Conservation (phyloP, 2,113 vertebrate species). For the Paralichthys olivaceus region DNA sequence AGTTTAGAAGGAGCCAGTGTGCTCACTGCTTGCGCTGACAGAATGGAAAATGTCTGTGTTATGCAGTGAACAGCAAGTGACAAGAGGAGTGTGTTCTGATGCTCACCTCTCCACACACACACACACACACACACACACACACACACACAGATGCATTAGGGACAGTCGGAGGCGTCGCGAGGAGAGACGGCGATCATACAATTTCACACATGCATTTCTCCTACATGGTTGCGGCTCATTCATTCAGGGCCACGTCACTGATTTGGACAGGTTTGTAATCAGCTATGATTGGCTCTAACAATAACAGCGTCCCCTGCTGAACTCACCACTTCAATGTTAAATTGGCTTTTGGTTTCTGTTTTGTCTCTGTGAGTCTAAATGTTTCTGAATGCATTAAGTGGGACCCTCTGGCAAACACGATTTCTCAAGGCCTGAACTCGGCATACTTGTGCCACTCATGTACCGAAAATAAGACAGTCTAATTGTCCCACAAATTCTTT, state of each 20-base stretch:
- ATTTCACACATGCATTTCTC: conserved; percentile 21
- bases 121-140: conserved; percentile 27
- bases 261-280: conserved; percentile 32
- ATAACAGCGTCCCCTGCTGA: background rate
- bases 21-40: conserved; percentile 81
- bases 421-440: background rate
- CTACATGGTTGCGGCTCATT: conserved; percentile 10
- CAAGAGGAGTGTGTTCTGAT: conserved; percentile 78
- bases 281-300: background rate
- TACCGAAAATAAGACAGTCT: conserved; percentile 24
- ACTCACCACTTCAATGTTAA: background rate
- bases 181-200: conserved; percentile 10
- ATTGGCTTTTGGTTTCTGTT: conserved; percentile 8
- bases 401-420: conserved; percentile 1
- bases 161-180: background rate
- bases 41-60: conserved; percentile 89
- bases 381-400: background rate
- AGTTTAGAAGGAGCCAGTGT: conserved; percentile 85
- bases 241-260: conserved; percentile 9
- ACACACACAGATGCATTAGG: conserved; percentile 24
- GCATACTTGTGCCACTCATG: conserved; percentile 8
- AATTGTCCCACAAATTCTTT: conserved; percentile 54
- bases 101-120: conserved; percentile 62
- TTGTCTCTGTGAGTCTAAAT: conserved; percentile 8
- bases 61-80: conserved; percentile 72